Conservation (phyloP, 2,888 invertebrate genomes). For the Oxytorus armatus region DNA sequence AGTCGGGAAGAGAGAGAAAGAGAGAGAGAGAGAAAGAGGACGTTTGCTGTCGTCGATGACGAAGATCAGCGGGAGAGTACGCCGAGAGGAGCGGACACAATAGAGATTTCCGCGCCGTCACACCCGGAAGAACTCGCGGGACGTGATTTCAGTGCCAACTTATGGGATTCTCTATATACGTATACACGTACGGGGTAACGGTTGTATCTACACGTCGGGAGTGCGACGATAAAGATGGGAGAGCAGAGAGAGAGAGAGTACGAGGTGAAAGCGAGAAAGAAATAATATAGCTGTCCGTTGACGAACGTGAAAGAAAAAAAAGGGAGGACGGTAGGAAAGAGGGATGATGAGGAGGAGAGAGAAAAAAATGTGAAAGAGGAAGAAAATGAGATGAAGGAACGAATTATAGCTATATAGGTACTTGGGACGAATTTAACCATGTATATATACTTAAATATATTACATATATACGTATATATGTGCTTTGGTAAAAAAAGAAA, state of each 20-base stretch:
- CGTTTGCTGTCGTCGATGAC: slow-evolving; percentile 38
- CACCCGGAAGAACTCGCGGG: slow-evolving; percentile 73
- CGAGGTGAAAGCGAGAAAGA: slow-evolving; percentile 35
- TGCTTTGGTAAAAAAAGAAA: slow-evolving; percentile 7
- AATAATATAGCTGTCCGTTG: slow-evolving; percentile 55
- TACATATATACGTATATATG: not conserved
- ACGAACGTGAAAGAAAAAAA: slow-evolving; percentile 14
- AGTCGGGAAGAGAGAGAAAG: not conserved
- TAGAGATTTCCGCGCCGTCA: slow-evolving; percentile 79
- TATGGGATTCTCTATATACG: no score
- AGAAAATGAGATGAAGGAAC: slow-evolving; percentile 31
- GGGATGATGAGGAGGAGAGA: not conserved
- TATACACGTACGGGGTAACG: not conserved
- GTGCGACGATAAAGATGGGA: slow-evolving; percentile 43
- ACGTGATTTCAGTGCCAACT: slow-evolving; percentile 72
- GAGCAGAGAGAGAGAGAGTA: not conserved
- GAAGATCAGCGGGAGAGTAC: slow-evolving; percentile 9
- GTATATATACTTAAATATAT: slow-evolving; percentile 31
- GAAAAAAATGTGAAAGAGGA: slow-evolving; percentile 7
- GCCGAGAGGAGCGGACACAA: slow-evolving; percentile 61
- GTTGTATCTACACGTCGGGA: slow-evolving; percentile 14
- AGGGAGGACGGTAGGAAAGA: not conserved
- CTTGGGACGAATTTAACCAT: slow-evolving; percentile 39
- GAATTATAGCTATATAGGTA: slow-evolving; percentile 30
- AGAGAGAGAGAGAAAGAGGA: not conserved